Conservation (phyloP, 2,888 invertebrate species). For the Tolmerus cingulatus region DNA sequence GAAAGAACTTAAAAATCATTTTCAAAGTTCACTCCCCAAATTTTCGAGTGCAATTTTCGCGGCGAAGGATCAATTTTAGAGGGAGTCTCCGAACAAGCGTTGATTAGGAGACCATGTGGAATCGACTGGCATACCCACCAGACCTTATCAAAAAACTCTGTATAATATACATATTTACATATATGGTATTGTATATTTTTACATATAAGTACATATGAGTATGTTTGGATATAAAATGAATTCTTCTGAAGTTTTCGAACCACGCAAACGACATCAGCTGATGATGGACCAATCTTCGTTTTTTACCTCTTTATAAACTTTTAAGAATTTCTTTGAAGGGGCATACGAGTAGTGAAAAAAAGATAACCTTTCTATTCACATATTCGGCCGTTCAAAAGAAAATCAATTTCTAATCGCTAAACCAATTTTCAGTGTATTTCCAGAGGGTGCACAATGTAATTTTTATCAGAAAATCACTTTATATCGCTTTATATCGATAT, state of each 20-base stretch:
- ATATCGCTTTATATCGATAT: slow-evolving; percentile 4
- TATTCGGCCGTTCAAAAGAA: not conserved
- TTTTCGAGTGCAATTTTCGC: too few species aligned
- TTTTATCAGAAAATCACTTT: slow-evolving; percentile 17
- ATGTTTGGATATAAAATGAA: not conserved
- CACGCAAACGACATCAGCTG: not conserved
- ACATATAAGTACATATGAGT: too few species aligned
- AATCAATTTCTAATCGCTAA: slow-evolving; percentile 18
- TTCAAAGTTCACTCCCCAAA: too few species aligned
- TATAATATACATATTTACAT: too few species aligned
- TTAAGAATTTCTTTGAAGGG: not conserved
- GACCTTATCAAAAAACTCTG: too few species aligned
- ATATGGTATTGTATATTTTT: too few species aligned
- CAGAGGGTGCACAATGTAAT: slow-evolving; percentile 2
- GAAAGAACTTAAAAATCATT: too few species aligned
- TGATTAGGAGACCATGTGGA: too few species aligned
- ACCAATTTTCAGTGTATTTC: not conserved
- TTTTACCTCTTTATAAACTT: not conserved
- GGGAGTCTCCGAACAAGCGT: too few species aligned
- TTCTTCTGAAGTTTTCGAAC: not conserved
- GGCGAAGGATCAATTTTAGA: too few species aligned
- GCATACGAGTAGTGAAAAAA: not conserved
- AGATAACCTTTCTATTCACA: not conserved
- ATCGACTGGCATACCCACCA: too few species aligned
- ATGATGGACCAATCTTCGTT: not conserved